Base-by-base conservation (phyloP, 2,888 invertebrate genomes). In the Xylota segnis region DNA sequence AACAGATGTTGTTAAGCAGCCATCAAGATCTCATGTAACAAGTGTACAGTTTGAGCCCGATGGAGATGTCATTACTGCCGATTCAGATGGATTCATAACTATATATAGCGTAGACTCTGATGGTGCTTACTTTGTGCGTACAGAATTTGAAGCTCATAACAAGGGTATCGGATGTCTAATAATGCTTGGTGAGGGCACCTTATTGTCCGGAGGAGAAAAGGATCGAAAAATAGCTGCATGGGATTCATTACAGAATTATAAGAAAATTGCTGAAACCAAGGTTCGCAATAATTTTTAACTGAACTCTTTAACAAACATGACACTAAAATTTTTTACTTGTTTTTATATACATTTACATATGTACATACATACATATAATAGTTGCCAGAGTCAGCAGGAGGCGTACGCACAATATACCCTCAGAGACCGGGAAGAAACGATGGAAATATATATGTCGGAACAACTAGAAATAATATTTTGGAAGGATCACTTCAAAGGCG, bases 31-130 rank as follows among this genome's bases (percentile, higher is more conserved):
- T 0, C 94, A 96, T 90, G 95, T 97, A 2, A 97, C 97, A 4
- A 96, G 97, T 81, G 93, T 98, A 16, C 97, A 97, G 90, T 98
- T 98, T 90, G 97, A 97, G 89, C 96, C 96, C 91, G 97, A 97
- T 90, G 98, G 98, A 5, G 98, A 98, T 90, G 97, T 98, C 1
- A 96, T 98, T 56, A 97, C 97, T 0, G 98, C 97, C 0, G 98
- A 98, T 90, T 96, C 96, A 83, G 97, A 97, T 90, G 98, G 98
- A 6, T 97, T 97, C 89, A 96, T 98, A 87, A 97, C 97, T 4
- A 95, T 98, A 79, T 98, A 98, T 92, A 96, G 96, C 86, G 96
- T 97, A 0, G 97, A 97, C 90, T 96, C 96, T 32, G 97, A 97
- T 89, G 97, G 97, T 0, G 96, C 97, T 1, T 97, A 97, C 91